Conservation (phyloP, 1,140 invertebrate genomes). For the Mactra quadrangularis region DNA sequence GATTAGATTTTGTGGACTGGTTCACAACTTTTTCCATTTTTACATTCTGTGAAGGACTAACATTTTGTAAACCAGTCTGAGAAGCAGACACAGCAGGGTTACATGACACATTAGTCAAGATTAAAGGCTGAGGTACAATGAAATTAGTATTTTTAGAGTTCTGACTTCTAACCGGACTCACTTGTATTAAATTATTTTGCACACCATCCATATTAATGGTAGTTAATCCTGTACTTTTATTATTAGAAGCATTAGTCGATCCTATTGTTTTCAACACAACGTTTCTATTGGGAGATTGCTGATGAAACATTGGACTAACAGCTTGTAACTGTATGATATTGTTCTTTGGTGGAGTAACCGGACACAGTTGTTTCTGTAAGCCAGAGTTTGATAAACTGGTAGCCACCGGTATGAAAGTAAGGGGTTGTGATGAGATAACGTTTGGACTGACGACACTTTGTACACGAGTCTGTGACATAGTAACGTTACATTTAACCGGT, state of each 20-base stretch:
- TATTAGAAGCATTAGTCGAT: conserved; percentile 55
- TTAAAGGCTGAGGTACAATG: conserved; percentile 29
- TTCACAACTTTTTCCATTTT: conserved; percentile 25
- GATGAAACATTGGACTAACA: conserved; percentile 5
- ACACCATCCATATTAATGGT: neutral
- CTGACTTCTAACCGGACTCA: conserved; percentile 31
- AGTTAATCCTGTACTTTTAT: too few species aligned
- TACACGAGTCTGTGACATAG: neutral
- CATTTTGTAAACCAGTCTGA: conserved; percentile 18
- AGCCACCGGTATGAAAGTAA: conserved; percentile 46
- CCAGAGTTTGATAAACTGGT: neutral
- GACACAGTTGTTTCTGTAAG: conserved; percentile 1
- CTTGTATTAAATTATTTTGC: conserved; percentile 25
- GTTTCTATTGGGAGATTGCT: conserved; percentile 38
- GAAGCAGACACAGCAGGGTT: neutral
- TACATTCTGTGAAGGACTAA: neutral
- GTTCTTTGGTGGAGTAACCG: conserved; percentile 46
- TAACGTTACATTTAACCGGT: neutral
- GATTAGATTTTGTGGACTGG: conserved; percentile 39
- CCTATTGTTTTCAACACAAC: conserved; percentile 61
- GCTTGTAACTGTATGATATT: conserved; percentile 10
- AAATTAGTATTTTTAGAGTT: conserved; percentile 37
- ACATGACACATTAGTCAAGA: conserved; percentile 26
- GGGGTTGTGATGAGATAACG: conserved; percentile 35
- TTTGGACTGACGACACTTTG: conserved; percentile 30